phyloP scores from a whole-genome alignment of 2,113 vertebrate genomes.

The Oryzias curvinotus region DNA sequence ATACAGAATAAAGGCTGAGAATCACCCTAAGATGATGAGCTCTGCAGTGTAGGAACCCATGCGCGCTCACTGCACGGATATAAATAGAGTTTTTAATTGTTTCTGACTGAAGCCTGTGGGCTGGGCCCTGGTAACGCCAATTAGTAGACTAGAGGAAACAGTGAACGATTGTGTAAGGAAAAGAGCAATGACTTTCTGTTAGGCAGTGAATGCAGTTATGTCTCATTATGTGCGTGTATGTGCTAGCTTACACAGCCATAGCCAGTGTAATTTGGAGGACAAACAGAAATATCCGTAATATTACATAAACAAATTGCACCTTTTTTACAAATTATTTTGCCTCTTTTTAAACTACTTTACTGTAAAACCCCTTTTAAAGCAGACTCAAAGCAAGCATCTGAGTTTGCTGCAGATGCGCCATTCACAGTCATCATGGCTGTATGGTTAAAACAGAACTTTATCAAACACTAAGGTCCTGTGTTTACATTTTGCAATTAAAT shows the following conservation, averaged over 20 bases:
- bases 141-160: slow-evolving; percentile 85
- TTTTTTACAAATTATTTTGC: no score
- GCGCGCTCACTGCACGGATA: slow-evolving; percentile 81
- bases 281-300: no score
- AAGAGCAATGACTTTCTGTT: slow-evolving; percentile 75
- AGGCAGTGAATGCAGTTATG: slow-evolving; percentile 34
- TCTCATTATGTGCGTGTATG: slow-evolving; percentile 20
- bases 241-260: neutral
- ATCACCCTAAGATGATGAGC: slow-evolving; percentile 92
- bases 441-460: no score
- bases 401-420: no score
- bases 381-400: no score
- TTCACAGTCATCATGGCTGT: no score
- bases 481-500: no score
- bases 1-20: slow-evolving; percentile 86
- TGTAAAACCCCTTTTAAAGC: no score
- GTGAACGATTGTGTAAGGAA: slow-evolving; percentile 78
- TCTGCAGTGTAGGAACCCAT: slow-evolving; percentile 80
- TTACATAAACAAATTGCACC: no score
- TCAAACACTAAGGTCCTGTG: no score
- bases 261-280: no score
- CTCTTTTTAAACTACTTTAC: no score
- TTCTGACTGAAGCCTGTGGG: slow-evolving; percentile 85
- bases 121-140: slow-evolving; percentile 85
- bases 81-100: slow-evolving; percentile 92